These are phyloP conservation scores for Elysia crispata DNA, from an alignment of 2,888 invertebrate genomes.

Conservation along the genomic window DNA sequence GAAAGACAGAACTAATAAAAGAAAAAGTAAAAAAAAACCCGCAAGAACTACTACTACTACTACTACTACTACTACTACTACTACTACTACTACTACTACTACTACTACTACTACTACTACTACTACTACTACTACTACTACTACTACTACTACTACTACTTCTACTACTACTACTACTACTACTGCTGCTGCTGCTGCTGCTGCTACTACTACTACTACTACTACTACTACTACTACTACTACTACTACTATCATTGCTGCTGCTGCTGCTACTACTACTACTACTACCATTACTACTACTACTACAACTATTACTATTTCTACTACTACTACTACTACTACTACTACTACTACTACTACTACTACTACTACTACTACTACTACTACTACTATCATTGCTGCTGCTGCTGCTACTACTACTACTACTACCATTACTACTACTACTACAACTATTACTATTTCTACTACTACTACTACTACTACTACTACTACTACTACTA, in stretches of 20 bases:
- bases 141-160: slow-evolving; percentile 3
- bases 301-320: no score
- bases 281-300: slow-evolving; percentile 24
- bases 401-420: slow-evolving; percentile 6
- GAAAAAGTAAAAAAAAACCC: not conserved
- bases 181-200: not conserved
- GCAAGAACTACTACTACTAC: slow-evolving; percentile 21
- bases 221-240: slow-evolving; percentile 25
- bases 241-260: slow-evolving; percentile 23
- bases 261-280: slow-evolving; percentile 20
- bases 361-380: slow-evolving; percentile 19
- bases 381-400: slow-evolving; percentile 18
- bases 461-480: no score
- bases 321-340: no score
- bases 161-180: not conserved
- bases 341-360: slow-evolving; percentile 5
- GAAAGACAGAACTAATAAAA: slow-evolving; percentile 27
- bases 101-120: slow-evolving; percentile 29
- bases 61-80: slow-evolving; percentile 17
- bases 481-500: slow-evolving; percentile 11
- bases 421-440: not conserved
- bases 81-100: slow-evolving; percentile 34
- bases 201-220: not conserved
- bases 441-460: no score
- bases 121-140: slow-evolving; percentile 33